Base-by-base conservation (phyloP, 2,797 vertebrate species). In the Enteromius thamalakanensis region DNA sequence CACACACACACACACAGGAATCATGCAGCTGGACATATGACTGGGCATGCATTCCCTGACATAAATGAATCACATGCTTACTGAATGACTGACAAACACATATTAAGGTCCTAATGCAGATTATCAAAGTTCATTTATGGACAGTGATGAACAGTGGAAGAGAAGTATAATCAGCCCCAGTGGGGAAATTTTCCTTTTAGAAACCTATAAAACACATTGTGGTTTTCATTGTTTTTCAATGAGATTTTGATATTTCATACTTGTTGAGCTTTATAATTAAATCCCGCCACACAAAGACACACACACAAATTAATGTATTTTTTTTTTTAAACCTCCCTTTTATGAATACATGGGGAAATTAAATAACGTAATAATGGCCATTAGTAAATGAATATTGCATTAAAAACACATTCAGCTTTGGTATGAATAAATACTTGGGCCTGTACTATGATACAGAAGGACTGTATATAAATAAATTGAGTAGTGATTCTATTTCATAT, bases 21-120 rank as follows among this genome's bases (percentile, higher is more conserved):
- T 49, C 80, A 81, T 67, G 60, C 84, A 70, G 47, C 62, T 76
- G 72, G 69, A 84, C 86, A 91, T 92, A 90, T 89, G 89, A 91
- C 90, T 82, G 68, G 82, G 49, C 81, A 60, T 89, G 89, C 88
- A 82, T 80, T 47, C 79, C 40, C 79, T 78, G 82, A 65, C 64
- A 89, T 85, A 86, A 84, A 64, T 32, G 87, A 64, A 86, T 88
- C 85, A 88, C 82, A 86, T 86, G 85, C 80, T 80, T 40, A 37
- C 49, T 71, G 34, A 83, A 51, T 68, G 12, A 81, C 84, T 69
- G 74, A 83, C 72, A 83, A 74, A 85, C 87, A 70, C 72, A 65
- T 9, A 82, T 83, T 62, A 78, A 69, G 55, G 62, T 21, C 55
- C 45, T 68, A 75, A 83, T 69, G 51, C 81, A 83, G 65, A 77